Conservation (phyloP, 2,888 invertebrate genomes). For the Bombylius major region DNA sequence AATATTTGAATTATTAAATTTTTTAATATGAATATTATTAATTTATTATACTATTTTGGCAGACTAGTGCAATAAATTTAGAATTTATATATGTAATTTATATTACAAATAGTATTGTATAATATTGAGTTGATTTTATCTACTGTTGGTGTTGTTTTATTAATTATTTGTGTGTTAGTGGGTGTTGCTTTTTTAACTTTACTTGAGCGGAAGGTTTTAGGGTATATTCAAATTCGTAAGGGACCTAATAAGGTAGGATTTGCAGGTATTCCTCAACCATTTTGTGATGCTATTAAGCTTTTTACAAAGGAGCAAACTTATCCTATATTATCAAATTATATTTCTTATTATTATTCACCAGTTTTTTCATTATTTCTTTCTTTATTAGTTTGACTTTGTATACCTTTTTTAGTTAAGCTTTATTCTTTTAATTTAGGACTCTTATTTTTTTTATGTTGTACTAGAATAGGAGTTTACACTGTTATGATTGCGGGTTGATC, state of each 20-base stretch:
- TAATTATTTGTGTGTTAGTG: constrained; percentile 48
- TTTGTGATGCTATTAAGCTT: constrained; percentile 60
- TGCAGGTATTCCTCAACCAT: constrained; percentile 52
- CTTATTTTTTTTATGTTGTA: constrained; percentile 52
- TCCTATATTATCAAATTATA: constrained; percentile 46
- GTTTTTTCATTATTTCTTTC: constrained; percentile 46
- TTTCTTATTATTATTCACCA: constrained; percentile 48
- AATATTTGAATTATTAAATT: constrained; percentile 41
- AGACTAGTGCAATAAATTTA: constrained; percentile 60
- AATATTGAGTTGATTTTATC: constrained; percentile 37
- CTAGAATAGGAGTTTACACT: constrained; percentile 50
- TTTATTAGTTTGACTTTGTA: constrained; percentile 45
- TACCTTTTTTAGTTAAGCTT: constrained; percentile 44
- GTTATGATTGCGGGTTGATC: constrained; percentile 52
- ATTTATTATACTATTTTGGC: constrained; percentile 44
- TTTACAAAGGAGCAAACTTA: constrained; percentile 52
- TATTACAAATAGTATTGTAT: constrained; percentile 45
- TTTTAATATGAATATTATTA: constrained; percentile 25
- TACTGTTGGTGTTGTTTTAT: constrained; percentile 38
- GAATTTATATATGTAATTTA: constrained; percentile 48
- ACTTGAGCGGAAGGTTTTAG: constrained; percentile 56
- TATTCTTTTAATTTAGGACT: constrained; percentile 45
- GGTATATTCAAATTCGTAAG: constrained; percentile 60
- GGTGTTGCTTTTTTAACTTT: constrained; percentile 59
- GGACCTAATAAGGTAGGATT: constrained; percentile 59